Conservation (phyloP, 2,888 invertebrate genomes). For the Cynaeus angustus region DNA sequence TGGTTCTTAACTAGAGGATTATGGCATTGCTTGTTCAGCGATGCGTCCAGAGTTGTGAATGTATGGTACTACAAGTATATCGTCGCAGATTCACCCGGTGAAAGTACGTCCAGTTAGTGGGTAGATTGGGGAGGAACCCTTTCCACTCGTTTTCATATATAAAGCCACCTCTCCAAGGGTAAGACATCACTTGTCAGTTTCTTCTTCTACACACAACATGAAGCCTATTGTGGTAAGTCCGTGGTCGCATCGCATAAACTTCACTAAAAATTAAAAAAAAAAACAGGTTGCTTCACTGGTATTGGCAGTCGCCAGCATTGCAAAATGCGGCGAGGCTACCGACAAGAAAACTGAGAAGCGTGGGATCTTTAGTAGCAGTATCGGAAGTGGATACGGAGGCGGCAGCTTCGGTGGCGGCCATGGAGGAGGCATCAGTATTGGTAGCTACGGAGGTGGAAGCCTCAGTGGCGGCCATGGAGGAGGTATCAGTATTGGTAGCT, state of each 20-base stretch:
- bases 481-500: constrained; percentile 50
- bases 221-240: constrained; percentile 59
- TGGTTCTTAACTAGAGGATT: constrained; percentile 22
- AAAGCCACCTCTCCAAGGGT: constrained; percentile 59
- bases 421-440: constrained; percentile 31
- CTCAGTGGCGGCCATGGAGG: constrained; percentile 47
- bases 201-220: constrained; percentile 55
- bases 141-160: constrained; percentile 56
- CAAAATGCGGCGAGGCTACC: constrained; percentile 61
- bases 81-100: constrained; percentile 59
- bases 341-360: constrained; percentile 60
- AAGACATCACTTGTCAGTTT: constrained; percentile 58
- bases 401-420: constrained; percentile 18
- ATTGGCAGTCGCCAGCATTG: constrained; percentile 61
- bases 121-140: constrained; percentile 56
- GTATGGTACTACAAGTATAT: constrained; percentile 49
- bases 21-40: constrained; percentile 48
- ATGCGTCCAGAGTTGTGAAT: constrained; percentile 52
- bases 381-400: constrained; percentile 43
- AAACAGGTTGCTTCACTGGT: constrained; percentile 57
- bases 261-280: not conserved
- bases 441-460: constrained; percentile 24
- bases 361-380: constrained; percentile 60
- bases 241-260: not conserved
- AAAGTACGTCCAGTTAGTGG: constrained; percentile 53